Conservation (phyloP, 2,888 invertebrate species). For the Brenthis ino region DNA sequence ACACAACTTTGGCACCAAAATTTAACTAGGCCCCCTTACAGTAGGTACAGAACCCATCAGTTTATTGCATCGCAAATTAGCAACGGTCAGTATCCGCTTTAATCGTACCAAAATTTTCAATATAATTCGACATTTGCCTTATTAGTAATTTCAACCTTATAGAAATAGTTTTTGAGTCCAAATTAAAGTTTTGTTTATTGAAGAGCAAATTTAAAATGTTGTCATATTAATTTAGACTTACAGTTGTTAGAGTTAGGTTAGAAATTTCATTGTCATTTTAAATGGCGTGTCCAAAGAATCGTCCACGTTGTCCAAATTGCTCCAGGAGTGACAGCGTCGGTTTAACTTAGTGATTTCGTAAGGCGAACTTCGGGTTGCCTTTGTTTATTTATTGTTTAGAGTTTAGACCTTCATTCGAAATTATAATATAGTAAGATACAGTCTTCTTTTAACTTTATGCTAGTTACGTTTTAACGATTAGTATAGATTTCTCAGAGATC, state of each 20-base stretch:
- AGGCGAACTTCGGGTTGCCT: conserved; percentile 48
- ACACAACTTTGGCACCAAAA: conserved; percentile 33
- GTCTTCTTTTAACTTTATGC: no score
- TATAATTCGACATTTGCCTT: conserved; percentile 24
- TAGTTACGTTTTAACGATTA: no score
- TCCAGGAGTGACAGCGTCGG: conserved; percentile 58
- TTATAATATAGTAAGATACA: background rate
- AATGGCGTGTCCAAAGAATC: conserved; percentile 47
- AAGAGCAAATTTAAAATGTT: conserved; percentile 13
- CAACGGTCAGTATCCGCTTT: conserved; percentile 66
- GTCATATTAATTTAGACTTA: conserved; percentile 34
- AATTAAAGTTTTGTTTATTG: conserved; percentile 7
- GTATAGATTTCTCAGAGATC: no score
- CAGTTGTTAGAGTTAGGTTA: conserved; percentile 35
- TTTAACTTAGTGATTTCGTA: conserved; percentile 63
- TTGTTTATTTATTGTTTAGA: conserved; percentile 43
- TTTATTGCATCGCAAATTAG: conserved; percentile 51
- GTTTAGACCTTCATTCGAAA: conserved; percentile 17
- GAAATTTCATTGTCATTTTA: conserved; percentile 35
- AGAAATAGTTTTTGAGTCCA: conserved; percentile 6
- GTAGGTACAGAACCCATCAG: conserved; percentile 25
- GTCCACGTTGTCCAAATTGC: conserved; percentile 54
- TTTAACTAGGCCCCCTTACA: conserved; percentile 32
- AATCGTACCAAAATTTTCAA: conserved; percentile 57
- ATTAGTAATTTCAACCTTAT: conserved; percentile 31